Evolutionary conservation across 2,113 vertebrate genomes (phyloP), one percentile per base, ranked within the genome.

Genomic region (Pseudonaja textilis): DNA sequence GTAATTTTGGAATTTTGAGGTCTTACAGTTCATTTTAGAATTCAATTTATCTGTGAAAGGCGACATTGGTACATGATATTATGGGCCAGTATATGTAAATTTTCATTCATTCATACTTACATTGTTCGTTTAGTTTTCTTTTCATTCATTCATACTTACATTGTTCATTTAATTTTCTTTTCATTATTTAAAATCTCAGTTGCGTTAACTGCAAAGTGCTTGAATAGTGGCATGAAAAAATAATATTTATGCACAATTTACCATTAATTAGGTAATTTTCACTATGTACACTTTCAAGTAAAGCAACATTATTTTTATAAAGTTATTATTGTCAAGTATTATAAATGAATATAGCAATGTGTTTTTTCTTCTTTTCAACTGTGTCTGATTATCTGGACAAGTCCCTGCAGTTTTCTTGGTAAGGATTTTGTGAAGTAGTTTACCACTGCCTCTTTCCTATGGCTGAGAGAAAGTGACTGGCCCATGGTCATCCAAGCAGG

Each of bases 81-180:
- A n/a, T 0, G 4, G 88, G 18, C 52, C 52, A 93, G 29, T 45
- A 89, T 45, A 55, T 64, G 87, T 90, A 39, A 39, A 87, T 93
- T 45, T 45, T 1, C 45, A 45, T 95, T 92, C 59, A 88, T 93
- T 94, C 39, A 61, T 81, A 52, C 20, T 94, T 42, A 39, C 59
- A 91, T 56, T 0, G 2, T 50, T 91, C 26, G 54, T 81, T n/a
- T 42, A 23, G 39, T 91, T 91, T 81, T 14, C 45, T 90, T 94
- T 93, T 95, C 54, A 89, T 47, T 94, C 59, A 88, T 93, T 94
- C 39, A 61, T 81, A 47, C 16, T 94, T 42, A 39, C 59, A 91
- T 56, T 0, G 2, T 50, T 91, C 26, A 61, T 81, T n/a, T 42
- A 23, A 26, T 91, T 91, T 81, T 14, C 45, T 90, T 94, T 93